Conservation (phyloP, 2,113 vertebrate genomes). For the Phaethornis superciliosus region DNA sequence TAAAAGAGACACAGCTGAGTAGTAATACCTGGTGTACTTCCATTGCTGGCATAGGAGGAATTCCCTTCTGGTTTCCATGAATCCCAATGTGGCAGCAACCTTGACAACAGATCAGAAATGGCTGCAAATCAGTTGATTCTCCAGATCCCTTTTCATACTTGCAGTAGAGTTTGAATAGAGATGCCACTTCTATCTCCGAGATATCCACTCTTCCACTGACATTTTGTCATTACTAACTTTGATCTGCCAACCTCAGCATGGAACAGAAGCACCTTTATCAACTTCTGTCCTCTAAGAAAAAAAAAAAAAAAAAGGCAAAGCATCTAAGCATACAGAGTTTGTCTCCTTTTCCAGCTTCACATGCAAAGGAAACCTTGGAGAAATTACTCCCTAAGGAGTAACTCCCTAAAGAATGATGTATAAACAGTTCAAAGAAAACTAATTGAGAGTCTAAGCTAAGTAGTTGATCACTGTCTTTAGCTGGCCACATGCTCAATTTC, state of each 20-base stretch:
- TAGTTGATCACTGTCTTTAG: not conserved
- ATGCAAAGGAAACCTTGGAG: not conserved
- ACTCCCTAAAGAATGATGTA: not conserved
- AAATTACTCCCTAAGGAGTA: not conserved
- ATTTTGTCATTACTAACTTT: not conserved
- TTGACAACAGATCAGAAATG: not conserved
- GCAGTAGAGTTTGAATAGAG: not conserved
- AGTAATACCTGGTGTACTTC: not conserved
- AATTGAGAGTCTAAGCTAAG: not conserved
- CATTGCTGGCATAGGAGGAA: rapidly evolving
- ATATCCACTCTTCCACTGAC: not conserved
- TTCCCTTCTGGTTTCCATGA: not conserved
- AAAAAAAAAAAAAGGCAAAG: not conserved
- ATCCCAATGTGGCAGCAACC: rapidly evolving
- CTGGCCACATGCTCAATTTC: not conserved
- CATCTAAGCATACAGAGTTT: not conserved
- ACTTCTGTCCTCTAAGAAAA: not conserved
- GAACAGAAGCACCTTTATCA: not conserved
- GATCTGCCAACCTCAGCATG: not conserved
- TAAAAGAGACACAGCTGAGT: not conserved
- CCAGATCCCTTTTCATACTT: not conserved
- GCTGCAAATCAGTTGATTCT: not conserved
- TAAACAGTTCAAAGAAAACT: not conserved
- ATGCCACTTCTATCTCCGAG: not conserved
- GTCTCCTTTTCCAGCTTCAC: not conserved